These are phyloP conservation scores for Pseudomyrmex concolor DNA, from an alignment of 1,140 invertebrate species.

Conservation along the genomic window DNA sequence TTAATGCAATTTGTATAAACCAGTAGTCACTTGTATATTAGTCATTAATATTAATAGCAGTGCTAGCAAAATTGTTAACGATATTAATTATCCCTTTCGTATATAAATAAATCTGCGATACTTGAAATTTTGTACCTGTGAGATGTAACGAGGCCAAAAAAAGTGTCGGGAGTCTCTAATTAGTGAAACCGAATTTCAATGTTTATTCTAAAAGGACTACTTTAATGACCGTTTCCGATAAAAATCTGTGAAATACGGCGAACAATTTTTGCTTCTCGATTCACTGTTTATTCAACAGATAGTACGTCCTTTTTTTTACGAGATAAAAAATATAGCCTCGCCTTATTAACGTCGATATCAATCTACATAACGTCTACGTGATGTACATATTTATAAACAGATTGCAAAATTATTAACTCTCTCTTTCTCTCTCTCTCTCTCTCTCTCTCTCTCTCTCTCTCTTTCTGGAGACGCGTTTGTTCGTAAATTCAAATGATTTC, in stretches of 20 bases:
- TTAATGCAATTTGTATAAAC: too few relatives aligned
- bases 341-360: not conserved
- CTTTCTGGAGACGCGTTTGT: not conserved
- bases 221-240: not conserved
- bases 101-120: not conserved
- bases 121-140: not conserved
- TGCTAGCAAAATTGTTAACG: not conserved
- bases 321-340: too few relatives aligned
- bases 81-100: slow-evolving; percentile 1
- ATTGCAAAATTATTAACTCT: not conserved
- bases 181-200: not conserved
- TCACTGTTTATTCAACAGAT: slow-evolving; percentile 15
- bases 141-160: not conserved
- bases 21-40: too few relatives aligned
- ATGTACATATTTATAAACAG: not conserved
- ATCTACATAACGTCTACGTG: not conserved
- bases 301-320: not conserved
- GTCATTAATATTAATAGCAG: not conserved
- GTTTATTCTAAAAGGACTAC: not conserved
- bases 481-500: not conserved
- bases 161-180: slow-evolving; percentile 1
- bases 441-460: not conserved
- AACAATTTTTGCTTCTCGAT: not conserved
- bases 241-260: not conserved
- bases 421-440: not conserved